phyloP scores from a whole-genome alignment of 1,140 invertebrate species.

The Nautilus pompilius region DNA sequence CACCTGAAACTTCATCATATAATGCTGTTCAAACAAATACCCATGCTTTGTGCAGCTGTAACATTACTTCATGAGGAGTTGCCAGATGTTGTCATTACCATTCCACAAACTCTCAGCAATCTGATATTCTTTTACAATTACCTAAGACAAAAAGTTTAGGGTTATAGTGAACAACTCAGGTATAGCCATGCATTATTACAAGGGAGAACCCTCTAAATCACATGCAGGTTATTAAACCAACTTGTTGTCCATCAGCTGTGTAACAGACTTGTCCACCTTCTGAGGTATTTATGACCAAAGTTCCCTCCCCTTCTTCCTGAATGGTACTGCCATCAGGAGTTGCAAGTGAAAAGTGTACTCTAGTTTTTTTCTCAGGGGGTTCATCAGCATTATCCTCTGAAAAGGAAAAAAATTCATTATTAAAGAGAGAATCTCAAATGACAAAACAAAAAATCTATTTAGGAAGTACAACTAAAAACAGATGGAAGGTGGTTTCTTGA shows the following conservation, averaged over 20 bases:
- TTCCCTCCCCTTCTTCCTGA: conserved; percentile 29
- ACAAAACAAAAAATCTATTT: background rate
- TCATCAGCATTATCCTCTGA: conserved; percentile 5
- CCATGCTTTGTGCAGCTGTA: no score
- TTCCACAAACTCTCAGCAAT: background rate
- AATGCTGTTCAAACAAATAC: no score
- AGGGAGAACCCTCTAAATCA: background rate
- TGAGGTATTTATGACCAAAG: conserved; percentile 34
- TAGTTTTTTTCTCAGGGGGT: conserved; percentile 9
- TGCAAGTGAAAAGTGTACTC: conserved; percentile 10
- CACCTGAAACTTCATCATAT: no score
- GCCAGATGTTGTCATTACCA: background rate
- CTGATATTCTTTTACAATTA: background rate
- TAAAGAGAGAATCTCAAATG: background rate
- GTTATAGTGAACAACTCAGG: background rate
- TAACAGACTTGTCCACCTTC: conserved; percentile 16
- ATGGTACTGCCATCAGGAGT: background rate
- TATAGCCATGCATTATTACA: background rate
- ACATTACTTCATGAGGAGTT: background rate
- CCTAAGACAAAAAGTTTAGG: background rate
- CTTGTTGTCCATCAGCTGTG: conserved; percentile 1
- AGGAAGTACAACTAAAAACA: background rate
- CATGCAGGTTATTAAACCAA: background rate
- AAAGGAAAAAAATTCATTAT: background rate
- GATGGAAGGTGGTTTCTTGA: background rate